A percentile compares a stretch with the other conserved stretches of the same genome.
Evolutionary conservation across 2,888 invertebrate species (phyloP).

Genomic region (Tromatobia lineatoria): DNA sequence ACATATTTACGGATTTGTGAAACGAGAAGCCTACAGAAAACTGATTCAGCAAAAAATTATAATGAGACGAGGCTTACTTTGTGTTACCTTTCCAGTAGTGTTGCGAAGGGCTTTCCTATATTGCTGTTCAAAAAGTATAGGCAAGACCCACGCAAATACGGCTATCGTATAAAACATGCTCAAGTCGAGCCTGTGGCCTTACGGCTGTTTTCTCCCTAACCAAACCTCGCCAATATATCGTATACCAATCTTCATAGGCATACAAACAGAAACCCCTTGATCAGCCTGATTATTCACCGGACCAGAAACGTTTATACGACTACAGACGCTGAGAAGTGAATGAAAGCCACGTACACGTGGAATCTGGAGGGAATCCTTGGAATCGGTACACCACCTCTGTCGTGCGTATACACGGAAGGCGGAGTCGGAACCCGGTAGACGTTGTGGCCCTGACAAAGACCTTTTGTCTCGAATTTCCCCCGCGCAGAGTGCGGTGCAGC

Average conservation of each 20-base stretch:
- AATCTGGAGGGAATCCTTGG: conserved; percentile 32
- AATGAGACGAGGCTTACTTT: conserved; percentile 69
- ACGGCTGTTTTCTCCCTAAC: not conserved
- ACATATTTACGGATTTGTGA: conserved; percentile 30
- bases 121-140: not conserved
- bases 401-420: conserved; percentile 12
- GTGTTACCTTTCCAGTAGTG: not conserved
- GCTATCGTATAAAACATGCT: not conserved
- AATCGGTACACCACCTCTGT: not conserved
- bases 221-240: not conserved
- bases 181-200: not conserved
- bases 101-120: not conserved
- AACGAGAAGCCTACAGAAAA: conserved; percentile 35
- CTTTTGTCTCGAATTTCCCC: conserved; percentile 69
- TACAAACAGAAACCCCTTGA: not conserved
- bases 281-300: conserved; percentile 21
- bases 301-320: conserved; percentile 21
- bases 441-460: conserved; percentile 69
- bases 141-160: not conserved
- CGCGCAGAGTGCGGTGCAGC: conserved; percentile 35
- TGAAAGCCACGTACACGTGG: conserved; percentile 60
- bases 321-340: not conserved
- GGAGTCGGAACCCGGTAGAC: conserved; percentile 14
- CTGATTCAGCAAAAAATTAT: conserved; percentile 73
- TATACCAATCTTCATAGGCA: not conserved